A percentile compares a stretch with the other conserved stretches of the same genome.
phyloP scores from a whole-genome alignment of 2,888 invertebrate genomes.

The Linnaemya vulpina region DNA sequence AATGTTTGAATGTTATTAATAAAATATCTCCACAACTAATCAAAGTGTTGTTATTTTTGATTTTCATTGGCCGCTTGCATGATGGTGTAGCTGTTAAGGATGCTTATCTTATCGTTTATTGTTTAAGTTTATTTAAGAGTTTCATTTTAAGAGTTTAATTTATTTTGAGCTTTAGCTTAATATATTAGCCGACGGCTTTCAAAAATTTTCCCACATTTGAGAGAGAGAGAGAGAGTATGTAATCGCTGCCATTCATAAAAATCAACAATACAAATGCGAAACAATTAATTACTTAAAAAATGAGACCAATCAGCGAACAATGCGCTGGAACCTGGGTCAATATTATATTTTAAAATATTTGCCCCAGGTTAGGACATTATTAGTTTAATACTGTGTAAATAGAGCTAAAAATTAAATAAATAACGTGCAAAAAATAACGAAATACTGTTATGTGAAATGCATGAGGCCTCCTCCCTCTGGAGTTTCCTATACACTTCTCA shows the following conservation, averaged over 20 bases:
- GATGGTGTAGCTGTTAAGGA: neutral
- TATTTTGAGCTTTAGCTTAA: neutral
- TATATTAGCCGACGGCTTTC: constrained; percentile 18
- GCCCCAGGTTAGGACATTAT: constrained; percentile 64
- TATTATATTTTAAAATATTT: constrained; percentile 53
- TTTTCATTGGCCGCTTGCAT: neutral
- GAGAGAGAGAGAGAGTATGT: no score
- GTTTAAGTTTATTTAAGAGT: no score
- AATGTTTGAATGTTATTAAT: constrained; percentile 45
- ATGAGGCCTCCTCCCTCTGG: neutral
- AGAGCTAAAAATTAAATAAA: constrained; percentile 42
- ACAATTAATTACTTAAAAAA: constrained; percentile 43
- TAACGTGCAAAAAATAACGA: neutral
- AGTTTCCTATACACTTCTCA: neutral
- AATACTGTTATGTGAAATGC: neutral
- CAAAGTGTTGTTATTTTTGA: constrained; percentile 41
- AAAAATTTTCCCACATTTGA: neutral
- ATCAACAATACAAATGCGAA: constrained; percentile 14
- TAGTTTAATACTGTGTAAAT: constrained; percentile 61
- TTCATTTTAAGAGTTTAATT: neutral
- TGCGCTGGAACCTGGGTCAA: constrained; percentile 59
- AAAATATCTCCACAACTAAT: constrained; percentile 59
- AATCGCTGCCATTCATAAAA: neutral
- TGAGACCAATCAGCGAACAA: neutral
- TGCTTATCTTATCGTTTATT: constrained; percentile 20